phyloP scores from a whole-genome alignment of 2,113 vertebrate genomes.

The Genyomyrus donnyi region DNA sequence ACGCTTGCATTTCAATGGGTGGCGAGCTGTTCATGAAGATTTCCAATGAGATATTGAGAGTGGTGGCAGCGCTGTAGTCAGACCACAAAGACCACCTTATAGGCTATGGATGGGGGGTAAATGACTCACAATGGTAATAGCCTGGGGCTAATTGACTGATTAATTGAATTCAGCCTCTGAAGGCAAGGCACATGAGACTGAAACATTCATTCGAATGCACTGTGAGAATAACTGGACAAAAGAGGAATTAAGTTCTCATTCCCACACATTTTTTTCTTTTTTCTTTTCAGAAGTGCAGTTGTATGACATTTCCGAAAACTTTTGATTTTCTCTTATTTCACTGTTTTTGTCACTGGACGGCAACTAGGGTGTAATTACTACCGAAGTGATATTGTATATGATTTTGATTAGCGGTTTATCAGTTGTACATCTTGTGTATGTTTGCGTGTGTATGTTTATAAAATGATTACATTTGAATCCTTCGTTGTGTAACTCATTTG shows the following conservation, averaged over 20 bases:
- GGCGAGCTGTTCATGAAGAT: not conserved
- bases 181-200: not conserved
- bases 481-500: not conserved
- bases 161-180: not conserved
- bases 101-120: conserved; percentile 1
- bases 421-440: not conserved
- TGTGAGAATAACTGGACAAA: not conserved
- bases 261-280: not conserved
- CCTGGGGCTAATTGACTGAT: conserved; percentile 14
- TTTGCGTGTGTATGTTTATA: not conserved
- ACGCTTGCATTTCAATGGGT: not conserved
- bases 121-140: conserved; percentile 13
- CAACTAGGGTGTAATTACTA: not conserved
- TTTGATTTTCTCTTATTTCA: not conserved
- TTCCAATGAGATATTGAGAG: not conserved
- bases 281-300: not conserved
- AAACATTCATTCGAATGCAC: not conserved
- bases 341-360: not conserved
- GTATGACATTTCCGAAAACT: not conserved
- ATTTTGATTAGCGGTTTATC: not conserved
- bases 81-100: conserved; percentile 3
- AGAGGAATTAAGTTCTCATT: conserved; percentile 4
- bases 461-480: not conserved
- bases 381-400: not conserved
- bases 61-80: not conserved